Evolutionary conservation across 2,797 vertebrate species (phyloP).

Genomic region (Hemibagrus guttatus): DNA sequence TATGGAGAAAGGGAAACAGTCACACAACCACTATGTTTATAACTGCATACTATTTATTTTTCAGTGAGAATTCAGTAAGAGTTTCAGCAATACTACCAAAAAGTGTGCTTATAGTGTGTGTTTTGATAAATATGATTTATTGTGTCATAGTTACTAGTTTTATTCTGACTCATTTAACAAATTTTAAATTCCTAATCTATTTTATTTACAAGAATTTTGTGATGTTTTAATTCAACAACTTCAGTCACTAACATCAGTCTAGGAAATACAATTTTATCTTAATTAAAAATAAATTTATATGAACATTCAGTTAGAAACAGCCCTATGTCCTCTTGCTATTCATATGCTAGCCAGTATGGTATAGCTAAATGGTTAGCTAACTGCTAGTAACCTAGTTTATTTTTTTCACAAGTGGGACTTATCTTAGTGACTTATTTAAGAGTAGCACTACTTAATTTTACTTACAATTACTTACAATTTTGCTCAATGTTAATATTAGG

Average conservation of each 20-base stretch:
- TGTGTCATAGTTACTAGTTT: neutral
- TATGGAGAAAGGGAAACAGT: slow-evolving; percentile 19
- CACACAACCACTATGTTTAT: slow-evolving; percentile 18
- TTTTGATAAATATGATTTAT: slow-evolving; percentile 4
- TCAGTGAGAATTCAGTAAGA: neutral
- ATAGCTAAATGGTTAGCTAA: neutral
- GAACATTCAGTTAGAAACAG: neutral
- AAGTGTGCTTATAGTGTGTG: neutral
- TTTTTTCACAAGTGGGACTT: neutral
- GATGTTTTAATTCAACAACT: neutral
- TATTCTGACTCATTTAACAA: neutral
- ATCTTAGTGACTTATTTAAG: neutral
- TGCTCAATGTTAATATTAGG: neutral
- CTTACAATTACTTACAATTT: neutral
- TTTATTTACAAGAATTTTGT: neutral
- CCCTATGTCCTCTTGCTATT: neutral
- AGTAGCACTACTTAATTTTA: neutral
- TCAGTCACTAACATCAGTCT: neutral
- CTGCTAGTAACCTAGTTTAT: neutral
- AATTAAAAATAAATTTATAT: neutral
- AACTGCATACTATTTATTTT: neutral
- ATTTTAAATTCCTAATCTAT: neutral
- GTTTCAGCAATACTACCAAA: no score
- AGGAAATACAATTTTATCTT: neutral
- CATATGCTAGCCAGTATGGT: neutral